Percentiles rank a stretch among this genome's conserved stretches.
Conservation (phyloP, 2,888 invertebrate species). For the Polydesmus complanatus region DNA sequence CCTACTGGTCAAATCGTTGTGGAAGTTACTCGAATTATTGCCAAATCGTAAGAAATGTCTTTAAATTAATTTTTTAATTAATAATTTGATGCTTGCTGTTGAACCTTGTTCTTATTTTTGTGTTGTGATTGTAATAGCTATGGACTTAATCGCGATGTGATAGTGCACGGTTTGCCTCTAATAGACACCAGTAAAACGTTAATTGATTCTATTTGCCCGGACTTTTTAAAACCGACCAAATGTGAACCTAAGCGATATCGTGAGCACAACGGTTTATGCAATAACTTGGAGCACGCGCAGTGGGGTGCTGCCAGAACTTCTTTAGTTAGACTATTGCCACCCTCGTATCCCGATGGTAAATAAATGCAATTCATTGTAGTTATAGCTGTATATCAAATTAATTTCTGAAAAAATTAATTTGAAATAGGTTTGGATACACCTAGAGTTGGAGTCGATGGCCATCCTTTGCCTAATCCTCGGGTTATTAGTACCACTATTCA, state of each 20-base stretch:
- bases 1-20: slow-evolving; percentile 72
- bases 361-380: too few relatives aligned
- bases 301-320: slow-evolving; percentile 69
- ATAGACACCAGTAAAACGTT: slow-evolving; percentile 78
- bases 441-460: slow-evolving; percentile 44
- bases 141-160: slow-evolving; percentile 67
- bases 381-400: neutral
- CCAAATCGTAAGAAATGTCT: slow-evolving; percentile 54
- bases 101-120: neutral
- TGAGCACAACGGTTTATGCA: slow-evolving; percentile 73
- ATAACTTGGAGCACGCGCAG: slow-evolving; percentile 72
- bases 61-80: neutral
- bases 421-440: slow-evolving; percentile 40
- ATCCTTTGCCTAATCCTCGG: slow-evolving; percentile 23
- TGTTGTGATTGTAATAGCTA: slow-evolving; percentile 44
- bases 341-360: slow-evolving; percentile 28
- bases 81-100: slow-evolving; percentile 4
- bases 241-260: slow-evolving; percentile 79
- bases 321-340: slow-evolving; percentile 26
- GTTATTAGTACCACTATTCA: slow-evolving; percentile 21
- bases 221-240: slow-evolving; percentile 71
- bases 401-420: neutral
- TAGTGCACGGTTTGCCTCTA: slow-evolving; percentile 70
- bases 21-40: slow-evolving; percentile 68
- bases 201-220: slow-evolving; percentile 72